Evolutionary conservation across 92 coral and sea anemone species (phyloP), one percentile per base, ranked within the genome.

Genomic region (Palythoa caribaeorum): DNA sequence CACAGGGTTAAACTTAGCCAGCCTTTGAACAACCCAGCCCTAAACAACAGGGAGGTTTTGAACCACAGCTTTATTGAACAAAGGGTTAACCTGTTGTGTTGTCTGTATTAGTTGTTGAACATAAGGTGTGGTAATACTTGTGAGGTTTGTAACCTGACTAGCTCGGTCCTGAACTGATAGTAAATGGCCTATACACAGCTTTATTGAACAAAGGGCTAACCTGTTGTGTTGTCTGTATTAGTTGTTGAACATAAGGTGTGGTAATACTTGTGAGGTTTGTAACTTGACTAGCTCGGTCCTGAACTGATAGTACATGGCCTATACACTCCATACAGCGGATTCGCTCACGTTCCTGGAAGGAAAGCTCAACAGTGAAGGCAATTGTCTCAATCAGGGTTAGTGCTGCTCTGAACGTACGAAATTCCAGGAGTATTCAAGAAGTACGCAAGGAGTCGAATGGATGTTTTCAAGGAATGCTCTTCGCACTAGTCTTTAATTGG

Each of bases 281-380:
- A 84, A 92, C 57, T 60, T 93, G 92, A 14, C 87, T 71, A 20
- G 89, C 38, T 2, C 90, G 92, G 20, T 95, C 94, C 72, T 97
- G 98, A 19, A 95, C 94, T 19, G 99, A 94, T 68, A 97, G 84
- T 69, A 89, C 89, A 75, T 94, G 96, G 12, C 99, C 99, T n/a
- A 97, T 92, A 65, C 99, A 97, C 73, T 97, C 99, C 93, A 97
- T 96, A 66, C 99, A 97, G 11, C 99, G 97, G 13, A 97, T 90
- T 38, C 93, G 92, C 37, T 97, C 99, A 28, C 97, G 92, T 36
- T 97, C 97, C 99, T 97, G 60, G 68, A 38, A 80, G 28, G 71
- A 79, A 73, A 15, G 13, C 35, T 65, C n/a, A 52, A 65, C 71
- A 9, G 55, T 38, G n/a, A 38, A 38, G 19, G 35, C 35, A 52